A percentile compares a stretch with the other conserved stretches of the same genome.
Evolutionary conservation across 2,888 invertebrate genomes (phyloP).

Genomic region (Cetonia aurata): DNA sequence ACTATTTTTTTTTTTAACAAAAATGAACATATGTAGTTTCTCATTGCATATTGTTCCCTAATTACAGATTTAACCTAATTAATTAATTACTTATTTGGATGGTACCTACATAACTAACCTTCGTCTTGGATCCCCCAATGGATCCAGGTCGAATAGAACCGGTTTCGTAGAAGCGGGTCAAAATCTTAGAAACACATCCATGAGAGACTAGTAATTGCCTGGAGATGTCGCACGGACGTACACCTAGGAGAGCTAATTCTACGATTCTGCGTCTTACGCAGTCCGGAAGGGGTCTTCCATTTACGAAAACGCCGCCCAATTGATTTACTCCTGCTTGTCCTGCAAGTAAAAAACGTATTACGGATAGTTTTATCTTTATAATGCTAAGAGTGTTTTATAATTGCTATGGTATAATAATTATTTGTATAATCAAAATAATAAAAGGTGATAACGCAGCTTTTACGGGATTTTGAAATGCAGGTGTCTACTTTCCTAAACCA

Average conservation of each 20-base stretch:
- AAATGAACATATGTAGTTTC: not conserved
- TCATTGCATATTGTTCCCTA: not conserved
- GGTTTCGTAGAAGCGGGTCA: conserved; percentile 96
- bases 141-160: conserved; percentile 96
- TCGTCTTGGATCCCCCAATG: conserved; percentile 94
- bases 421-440: too few species aligned
- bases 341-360: conserved; percentile 61
- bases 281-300: conserved; percentile 96
- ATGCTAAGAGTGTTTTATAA: too few species aligned
- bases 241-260: conserved; percentile 93
- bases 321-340: conserved; percentile 98
- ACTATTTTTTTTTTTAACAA: not conserved
- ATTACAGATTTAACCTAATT: not conserved
- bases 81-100: not conserved
- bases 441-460: too few species aligned
- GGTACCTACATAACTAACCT: conserved; percentile 72
- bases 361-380: too few species aligned
- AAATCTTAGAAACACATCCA: conserved; percentile 97
- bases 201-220: conserved; percentile 95
- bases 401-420: too few species aligned
- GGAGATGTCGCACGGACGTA: conserved; percentile 96
- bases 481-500: too few species aligned
- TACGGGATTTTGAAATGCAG: too few species aligned
- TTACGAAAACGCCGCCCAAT: conserved; percentile 96
- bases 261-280: conserved; percentile 94